phyloP scores from a whole-genome alignment of 2,113 vertebrate genomes.

The Platichthys stellatus region DNA sequence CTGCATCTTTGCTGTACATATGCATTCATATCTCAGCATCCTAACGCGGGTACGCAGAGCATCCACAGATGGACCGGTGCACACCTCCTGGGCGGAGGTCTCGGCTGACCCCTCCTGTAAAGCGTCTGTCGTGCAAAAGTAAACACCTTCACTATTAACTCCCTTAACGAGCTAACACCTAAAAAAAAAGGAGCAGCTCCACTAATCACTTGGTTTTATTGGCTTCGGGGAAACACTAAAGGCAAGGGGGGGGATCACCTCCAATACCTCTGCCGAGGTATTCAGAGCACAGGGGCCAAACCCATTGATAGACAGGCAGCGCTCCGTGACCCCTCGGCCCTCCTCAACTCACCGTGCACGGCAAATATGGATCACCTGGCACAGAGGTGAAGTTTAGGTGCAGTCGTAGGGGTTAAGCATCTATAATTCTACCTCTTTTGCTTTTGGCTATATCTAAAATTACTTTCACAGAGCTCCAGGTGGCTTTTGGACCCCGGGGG shows the following conservation, averaged over 20 bases:
- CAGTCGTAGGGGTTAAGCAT: constrained; percentile 63
- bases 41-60: not conserved
- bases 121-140: constrained; percentile 81
- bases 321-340: constrained; percentile 35
- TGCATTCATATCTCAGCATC: not conserved
- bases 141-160: constrained; percentile 82
- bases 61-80: constrained; percentile 1
- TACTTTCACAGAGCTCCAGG: constrained; percentile 34
- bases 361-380: constrained; percentile 57
- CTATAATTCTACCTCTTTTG: constrained; percentile 62
- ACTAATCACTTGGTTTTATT: constrained; percentile 83
- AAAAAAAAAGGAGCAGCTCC: constrained; percentile 79
- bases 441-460: constrained; percentile 66
- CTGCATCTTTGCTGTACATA: not conserved
- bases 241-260: constrained; percentile 46
- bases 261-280: constrained; percentile 48
- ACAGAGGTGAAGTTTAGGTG: constrained; percentile 49
- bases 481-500: constrained; percentile 23
- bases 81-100: constrained; percentile 36
- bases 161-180: constrained; percentile 86
- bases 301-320: constrained; percentile 35
- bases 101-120: constrained; percentile 46
- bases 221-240: constrained; percentile 49
- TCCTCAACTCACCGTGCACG: constrained; percentile 35
- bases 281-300: constrained; percentile 52